Percentiles rank a stretch among this genome's conserved stretches.
These are phyloP conservation scores for Heterodera schachtii DNA, from an alignment of 1,140 invertebrate species.

Conservation along the genomic window DNA sequence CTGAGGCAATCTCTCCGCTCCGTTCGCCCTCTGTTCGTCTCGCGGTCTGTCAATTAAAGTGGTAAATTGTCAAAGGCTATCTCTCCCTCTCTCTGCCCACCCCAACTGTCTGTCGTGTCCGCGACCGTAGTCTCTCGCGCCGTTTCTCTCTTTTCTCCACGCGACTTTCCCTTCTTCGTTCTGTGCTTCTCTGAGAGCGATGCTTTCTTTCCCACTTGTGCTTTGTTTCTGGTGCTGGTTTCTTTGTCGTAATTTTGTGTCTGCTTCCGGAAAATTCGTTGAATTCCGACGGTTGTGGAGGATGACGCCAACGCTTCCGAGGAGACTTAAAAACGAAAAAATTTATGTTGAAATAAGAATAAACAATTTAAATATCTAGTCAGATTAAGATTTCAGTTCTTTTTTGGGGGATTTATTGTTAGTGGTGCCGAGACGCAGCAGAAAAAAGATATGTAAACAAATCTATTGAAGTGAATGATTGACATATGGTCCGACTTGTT, in stretches of 20 bases:
- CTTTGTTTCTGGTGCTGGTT: not conserved
- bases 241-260: not conserved
- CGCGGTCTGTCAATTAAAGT: not conserved
- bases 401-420: too few relatives aligned
- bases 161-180: constrained; percentile 4
- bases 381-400: too few relatives aligned
- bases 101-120: constrained; percentile 9
- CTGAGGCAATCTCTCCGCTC: not conserved
- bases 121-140: not conserved
- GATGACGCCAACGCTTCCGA: constrained; percentile 12
- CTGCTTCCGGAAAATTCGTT: not conserved
- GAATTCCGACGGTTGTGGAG: not conserved
- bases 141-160: constrained; percentile 15
- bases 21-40: not conserved
- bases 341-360: too few relatives aligned
- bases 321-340: not conserved
- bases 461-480: too few relatives aligned
- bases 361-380: too few relatives aligned
- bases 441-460: too few relatives aligned
- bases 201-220: constrained; percentile 14
- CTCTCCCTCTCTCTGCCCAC: not conserved
- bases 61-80: not conserved
- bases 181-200: constrained; percentile 18
- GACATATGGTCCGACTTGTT: too few relatives aligned
- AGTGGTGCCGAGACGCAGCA: too few relatives aligned